Conservation (phyloP, 2,888 invertebrate genomes). For the Melanostoma mellinum region DNA sequence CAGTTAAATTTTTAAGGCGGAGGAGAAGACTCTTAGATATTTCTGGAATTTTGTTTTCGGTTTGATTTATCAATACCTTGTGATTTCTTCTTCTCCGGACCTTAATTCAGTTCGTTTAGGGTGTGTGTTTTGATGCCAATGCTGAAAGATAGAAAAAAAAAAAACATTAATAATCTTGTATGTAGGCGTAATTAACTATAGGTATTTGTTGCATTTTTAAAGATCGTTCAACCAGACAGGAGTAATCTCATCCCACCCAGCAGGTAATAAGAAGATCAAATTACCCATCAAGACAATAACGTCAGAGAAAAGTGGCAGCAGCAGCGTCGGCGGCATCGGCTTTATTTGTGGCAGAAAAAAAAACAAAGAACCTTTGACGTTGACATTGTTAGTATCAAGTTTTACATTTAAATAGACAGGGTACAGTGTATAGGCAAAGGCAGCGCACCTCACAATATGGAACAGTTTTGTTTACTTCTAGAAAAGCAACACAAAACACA, state of each 20-base stretch:
- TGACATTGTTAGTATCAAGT: conserved; percentile 51
- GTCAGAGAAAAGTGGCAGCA: conserved; percentile 23
- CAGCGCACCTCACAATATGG: conserved; percentile 16
- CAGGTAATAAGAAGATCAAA: conserved; percentile 26
- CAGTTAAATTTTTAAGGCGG: conserved; percentile 52
- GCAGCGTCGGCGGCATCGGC: conserved; percentile 13
- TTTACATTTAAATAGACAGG: neutral
- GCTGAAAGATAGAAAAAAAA: conserved; percentile 39
- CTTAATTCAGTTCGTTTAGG: conserved; percentile 43
- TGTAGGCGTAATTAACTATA: conserved; percentile 2
- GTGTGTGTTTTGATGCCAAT: conserved; percentile 44
- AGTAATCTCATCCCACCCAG: conserved; percentile 34
- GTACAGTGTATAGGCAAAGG: neutral
- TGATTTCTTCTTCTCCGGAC: conserved; percentile 67
- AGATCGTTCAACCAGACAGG: conserved; percentile 51
- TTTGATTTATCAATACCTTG: conserved; percentile 45
- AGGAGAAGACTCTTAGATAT: conserved; percentile 55
- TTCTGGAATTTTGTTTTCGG: conserved; percentile 20
- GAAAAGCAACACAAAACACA: conserved; percentile 33
- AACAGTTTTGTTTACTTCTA: conserved; percentile 43
- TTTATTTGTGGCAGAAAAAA: conserved; percentile 21
- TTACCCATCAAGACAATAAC: conserved; percentile 30
- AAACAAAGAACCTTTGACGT: conserved; percentile 53
- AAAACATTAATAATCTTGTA: conserved; percentile 29
- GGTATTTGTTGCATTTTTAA: conserved; percentile 9